A percentile compares a stretch with the other conserved stretches of the same genome.
These are phyloP conservation scores for Perca schrenkii DNA, from an alignment of 2,113 vertebrate species.

Conservation along the genomic window DNA sequence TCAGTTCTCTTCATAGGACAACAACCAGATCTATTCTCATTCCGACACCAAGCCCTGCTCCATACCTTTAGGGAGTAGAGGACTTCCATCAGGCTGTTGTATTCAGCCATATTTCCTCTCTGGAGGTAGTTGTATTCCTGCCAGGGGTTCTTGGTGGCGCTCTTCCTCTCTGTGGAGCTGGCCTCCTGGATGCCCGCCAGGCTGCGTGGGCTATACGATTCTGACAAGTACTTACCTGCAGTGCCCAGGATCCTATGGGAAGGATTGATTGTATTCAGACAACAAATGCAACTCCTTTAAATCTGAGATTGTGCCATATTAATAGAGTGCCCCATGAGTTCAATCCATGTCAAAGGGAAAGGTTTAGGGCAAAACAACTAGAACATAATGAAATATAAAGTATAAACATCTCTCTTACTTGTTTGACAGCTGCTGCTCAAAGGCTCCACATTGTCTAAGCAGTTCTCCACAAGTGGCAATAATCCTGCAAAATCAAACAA, in stretches of 20 bases:
- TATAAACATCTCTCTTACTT: conserved; percentile 57
- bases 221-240: conserved; percentile 92
- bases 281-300: background rate
- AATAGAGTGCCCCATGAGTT: background rate
- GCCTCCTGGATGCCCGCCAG: conserved; percentile 91
- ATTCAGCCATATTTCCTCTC: conserved; percentile 88
- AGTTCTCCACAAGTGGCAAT: conserved; percentile 86
- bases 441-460: conserved; percentile 82
- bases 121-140: conserved; percentile 97
- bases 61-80: conserved; percentile 95
- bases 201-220: conserved; percentile 95
- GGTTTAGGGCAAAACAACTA: background rate
- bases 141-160: conserved; percentile 92
- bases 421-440: conserved; percentile 86
- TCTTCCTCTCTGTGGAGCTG: conserved; percentile 88
- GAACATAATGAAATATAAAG: background rate
- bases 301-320: background rate
- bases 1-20: background rate
- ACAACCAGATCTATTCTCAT: too few relatives aligned
- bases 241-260: conserved; percentile 89
- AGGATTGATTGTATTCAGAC: conserved; percentile 8
- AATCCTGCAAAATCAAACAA: conserved; percentile 65
- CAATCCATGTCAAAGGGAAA: background rate
- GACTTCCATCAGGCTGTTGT: conserved; percentile 92
- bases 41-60: background rate